Base-by-base conservation (phyloP, 2,888 invertebrate genomes). In the Drosophila colorata region DNA sequence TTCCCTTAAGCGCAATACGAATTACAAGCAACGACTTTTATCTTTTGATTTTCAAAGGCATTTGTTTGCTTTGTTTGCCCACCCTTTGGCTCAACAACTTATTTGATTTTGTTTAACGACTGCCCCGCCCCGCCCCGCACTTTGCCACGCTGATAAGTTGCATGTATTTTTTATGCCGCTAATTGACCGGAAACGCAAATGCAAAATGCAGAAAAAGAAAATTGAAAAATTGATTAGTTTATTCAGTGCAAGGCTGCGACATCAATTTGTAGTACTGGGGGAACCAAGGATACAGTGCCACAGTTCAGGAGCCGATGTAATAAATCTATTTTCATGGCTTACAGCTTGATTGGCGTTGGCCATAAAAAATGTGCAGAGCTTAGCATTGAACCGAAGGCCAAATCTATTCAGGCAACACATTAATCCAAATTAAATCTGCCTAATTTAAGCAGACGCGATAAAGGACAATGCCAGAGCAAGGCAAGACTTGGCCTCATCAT, bases 141-240 rank as follows among this genome's bases (percentile, higher is more conserved):
- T 47, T 63, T 43, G 33, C 16, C n/a, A 16, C 38, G 41, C 49
- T 69, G 70, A 79, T 80, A 66, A 68, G 66, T 56, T 40, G 43
- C 51, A 57, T 68, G 49, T 51, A 68, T 64, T 70, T 66, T 58
- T 67, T 18, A 52, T 60, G 53, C 51, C 41, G 49, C 61, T 81
- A 82, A 82, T 82, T 85, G 79, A 74, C 58, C 68, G 76, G 77
- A 82, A 82, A 69, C 53, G 51, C 37, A 58, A 66, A 61, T 48
- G 56, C 58, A 69, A 59, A 53, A 41, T 41, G 52, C 4, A 20
- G 8, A 41, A 11, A 41, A 37, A 23, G 49, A 41, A 44, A 41
- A 40, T 25, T 13, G 48, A 51, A 51, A 58, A 61, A 61, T 60
- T 73, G 63, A 74, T 65, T 69, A 65, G 65, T 69, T 58, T 60